Evolutionary conservation across 2,888 invertebrate species (phyloP), one percentile per base, ranked within the genome.

Genomic region (Sarcophaga subvicina): DNA sequence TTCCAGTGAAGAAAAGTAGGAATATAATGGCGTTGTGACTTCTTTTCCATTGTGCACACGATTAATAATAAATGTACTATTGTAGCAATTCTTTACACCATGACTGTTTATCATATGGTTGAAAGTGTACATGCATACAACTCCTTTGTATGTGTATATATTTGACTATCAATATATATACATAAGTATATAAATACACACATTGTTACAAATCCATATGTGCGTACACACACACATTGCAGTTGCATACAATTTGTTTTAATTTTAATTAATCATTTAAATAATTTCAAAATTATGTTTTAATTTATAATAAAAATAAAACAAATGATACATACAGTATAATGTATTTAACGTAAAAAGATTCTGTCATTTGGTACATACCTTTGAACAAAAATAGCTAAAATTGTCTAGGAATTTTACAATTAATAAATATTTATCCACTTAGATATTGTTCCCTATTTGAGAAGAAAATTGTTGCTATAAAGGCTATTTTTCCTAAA

Each of bases 51-150:
- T n/a, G 20, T 22, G n/a, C 0, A 62, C 4, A 62, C 22, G 2
- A 8, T 20, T 62, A 20, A 22, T 20, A 62, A 62, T 62, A 22
- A 62, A 62, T 64, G 22, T 27, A 12, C 2, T 6, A 60, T 62
- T 62, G 47, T 69, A 17, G n/a, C 22, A 3, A 69, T 70, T 63
- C 5, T 62, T 78, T 11, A 22, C 20, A 49, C 78, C 70, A 49
- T n/a, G 70, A 79, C 70, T 79, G 79, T 79, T 49, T 71, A 79
- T 79, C 79, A 79, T 79, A 79, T 79, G 79, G 70, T 79, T 45
- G 20, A 63, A 27, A 25, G 70, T 81, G 70, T 37, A 81, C 20
- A 59, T 69, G 71, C 14, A 72, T 73, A 73, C 49, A 64, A 20
- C 20, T 72, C 60, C 11, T 37, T 72, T 72, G n/a, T 66, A 49